Percentiles rank a stretch among this genome's conserved stretches.
These are phyloP conservation scores for Xiphophorus couchianus DNA, from an alignment of 2,113 vertebrate species.

Conservation along the genomic window DNA sequence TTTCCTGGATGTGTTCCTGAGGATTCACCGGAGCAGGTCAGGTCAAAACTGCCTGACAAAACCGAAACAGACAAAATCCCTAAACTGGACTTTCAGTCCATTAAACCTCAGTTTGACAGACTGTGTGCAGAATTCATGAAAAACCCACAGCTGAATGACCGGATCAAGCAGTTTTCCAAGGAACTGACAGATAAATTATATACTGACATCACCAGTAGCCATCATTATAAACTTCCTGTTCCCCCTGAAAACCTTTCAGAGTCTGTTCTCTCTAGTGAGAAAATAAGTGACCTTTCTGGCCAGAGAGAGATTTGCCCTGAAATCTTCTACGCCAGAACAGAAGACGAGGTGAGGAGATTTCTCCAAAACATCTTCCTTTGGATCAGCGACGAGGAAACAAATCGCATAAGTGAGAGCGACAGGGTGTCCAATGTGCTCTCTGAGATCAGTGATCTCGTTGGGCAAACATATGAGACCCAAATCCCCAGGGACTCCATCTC, in stretches of 20 bases:
- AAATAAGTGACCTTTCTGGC: too few relatives aligned
- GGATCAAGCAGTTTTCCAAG: not conserved
- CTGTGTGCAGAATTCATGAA: too few relatives aligned
- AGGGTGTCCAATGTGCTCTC: too few relatives aligned
- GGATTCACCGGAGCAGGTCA: too few relatives aligned
- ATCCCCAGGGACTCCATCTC: too few relatives aligned
- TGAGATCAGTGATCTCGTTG: not conserved
- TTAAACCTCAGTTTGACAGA: too few relatives aligned
- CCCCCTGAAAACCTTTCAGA: not conserved
- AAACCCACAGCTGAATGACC: too few relatives aligned
- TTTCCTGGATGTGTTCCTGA: too few relatives aligned
- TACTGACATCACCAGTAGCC: not conserved
- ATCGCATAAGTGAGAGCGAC: not conserved
- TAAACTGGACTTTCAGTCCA: too few relatives aligned
- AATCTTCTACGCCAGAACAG: conserved; percentile 3
- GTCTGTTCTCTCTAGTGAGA: not conserved
- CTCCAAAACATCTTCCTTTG: not conserved
- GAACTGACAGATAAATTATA: not conserved
- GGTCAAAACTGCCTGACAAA: too few relatives aligned
- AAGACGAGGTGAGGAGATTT: not conserved
- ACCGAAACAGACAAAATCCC: too few relatives aligned
- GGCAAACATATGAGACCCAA: too few relatives aligned
- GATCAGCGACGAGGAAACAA: not conserved
- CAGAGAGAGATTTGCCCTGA: not conserved
- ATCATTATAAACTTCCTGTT: not conserved